These are phyloP conservation scores for Cirrhinus mrigala DNA, from an alignment of 2,797 vertebrate genomes.

Conservation along the genomic window DNA sequence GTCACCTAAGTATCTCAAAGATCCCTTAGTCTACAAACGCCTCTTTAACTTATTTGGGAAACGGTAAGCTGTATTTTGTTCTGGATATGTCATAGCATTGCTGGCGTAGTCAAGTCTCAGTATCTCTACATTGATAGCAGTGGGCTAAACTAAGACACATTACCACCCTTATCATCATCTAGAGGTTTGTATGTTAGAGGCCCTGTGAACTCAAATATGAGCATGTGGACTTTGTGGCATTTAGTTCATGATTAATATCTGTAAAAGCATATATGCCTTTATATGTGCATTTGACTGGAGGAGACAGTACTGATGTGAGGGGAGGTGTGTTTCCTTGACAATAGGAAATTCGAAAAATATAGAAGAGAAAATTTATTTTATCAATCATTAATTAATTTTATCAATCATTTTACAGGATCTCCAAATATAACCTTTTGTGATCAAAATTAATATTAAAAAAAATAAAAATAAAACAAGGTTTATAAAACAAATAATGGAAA, in stretches of 20 bases:
- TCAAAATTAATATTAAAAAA: neutral
- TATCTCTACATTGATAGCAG: neutral
- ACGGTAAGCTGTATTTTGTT: conserved; percentile 75
- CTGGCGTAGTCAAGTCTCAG: no score
- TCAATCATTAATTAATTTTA: no score
- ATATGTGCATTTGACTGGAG: neutral
- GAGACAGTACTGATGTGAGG: neutral
- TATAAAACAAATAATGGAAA: neutral
- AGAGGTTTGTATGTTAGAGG: neutral
- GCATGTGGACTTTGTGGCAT: no score
- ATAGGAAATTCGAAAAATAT: neutral
- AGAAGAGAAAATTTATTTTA: neutral
- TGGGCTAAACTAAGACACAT: neutral
- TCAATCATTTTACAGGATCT: neutral
- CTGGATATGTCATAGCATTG: neutral
- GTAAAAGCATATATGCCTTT: neutral
- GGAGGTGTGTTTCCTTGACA: neutral
- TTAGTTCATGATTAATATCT: neutral
- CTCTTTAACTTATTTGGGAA: conserved; percentile 84
- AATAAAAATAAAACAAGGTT: neutral
- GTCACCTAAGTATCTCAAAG: conserved; percentile 88
- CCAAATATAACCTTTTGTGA: neutral
- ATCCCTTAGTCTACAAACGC: conserved; percentile 72
- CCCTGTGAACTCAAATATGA: neutral
- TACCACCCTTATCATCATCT: neutral